phyloP scores from a whole-genome alignment of 1,140 invertebrate genomes.

The Yoshiicerus persimilis region DNA sequence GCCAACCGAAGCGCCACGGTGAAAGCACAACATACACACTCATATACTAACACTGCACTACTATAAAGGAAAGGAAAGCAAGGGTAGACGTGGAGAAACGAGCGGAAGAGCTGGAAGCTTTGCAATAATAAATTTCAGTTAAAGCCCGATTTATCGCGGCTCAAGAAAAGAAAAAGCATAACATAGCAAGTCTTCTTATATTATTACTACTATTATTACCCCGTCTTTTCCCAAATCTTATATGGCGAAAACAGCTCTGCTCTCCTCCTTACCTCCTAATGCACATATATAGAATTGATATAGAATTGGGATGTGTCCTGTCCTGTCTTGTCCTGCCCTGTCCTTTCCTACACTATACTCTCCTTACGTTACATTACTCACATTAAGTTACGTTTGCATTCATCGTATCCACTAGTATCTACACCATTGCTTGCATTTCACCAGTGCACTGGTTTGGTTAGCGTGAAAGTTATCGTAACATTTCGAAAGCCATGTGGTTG shows the following conservation, averaged over 20 bases:
- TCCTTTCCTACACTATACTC: background rate
- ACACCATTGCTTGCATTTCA: background rate
- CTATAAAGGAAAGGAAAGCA: background rate
- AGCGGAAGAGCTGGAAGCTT: background rate
- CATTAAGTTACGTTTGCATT: background rate
- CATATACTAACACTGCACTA: background rate
- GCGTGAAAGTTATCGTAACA: background rate
- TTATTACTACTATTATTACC: background rate
- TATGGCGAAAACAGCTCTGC: too few relatives aligned
- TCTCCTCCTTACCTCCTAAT: background rate
- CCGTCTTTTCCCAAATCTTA: too few relatives aligned
- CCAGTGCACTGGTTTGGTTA: background rate
- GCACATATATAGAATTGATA: background rate
- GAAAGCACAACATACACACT: background rate
- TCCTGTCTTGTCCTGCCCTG: too few relatives aligned
- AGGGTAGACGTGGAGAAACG: background rate
- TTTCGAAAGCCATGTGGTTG: background rate
- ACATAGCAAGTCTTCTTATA: background rate
- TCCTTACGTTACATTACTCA: background rate
- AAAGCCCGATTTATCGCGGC: conserved; percentile 31
- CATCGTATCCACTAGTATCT: background rate
- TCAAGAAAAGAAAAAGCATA: conserved; percentile 21
- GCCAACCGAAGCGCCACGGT: background rate
- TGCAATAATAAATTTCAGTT: conserved; percentile 33
- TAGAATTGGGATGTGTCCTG: too few relatives aligned